These are phyloP conservation scores for Psittacara wagleri DNA, from an alignment of 2,113 vertebrate species.

Conservation along the genomic window DNA sequence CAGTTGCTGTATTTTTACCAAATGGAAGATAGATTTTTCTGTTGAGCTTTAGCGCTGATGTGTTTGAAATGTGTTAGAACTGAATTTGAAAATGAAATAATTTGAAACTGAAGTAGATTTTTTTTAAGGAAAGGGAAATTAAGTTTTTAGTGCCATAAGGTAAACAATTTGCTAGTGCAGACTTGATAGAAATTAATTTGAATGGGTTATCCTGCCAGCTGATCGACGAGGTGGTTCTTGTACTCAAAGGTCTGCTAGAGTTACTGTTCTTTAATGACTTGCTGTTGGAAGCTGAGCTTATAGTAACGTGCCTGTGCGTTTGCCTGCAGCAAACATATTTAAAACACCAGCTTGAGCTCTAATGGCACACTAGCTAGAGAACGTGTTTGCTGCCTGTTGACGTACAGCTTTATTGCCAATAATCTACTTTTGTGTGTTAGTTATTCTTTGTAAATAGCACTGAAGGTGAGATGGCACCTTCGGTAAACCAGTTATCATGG, in stretches of 20 bases:
- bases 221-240: neutral
- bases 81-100: neutral
- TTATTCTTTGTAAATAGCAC: neutral
- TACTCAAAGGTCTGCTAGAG: neutral
- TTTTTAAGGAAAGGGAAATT: neutral
- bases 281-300: neutral
- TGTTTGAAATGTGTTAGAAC: neutral
- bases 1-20: neutral
- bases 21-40: neutral
- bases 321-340: neutral
- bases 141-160: neutral
- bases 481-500: neutral
- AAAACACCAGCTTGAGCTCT: neutral
- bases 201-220: neutral
- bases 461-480: neutral
- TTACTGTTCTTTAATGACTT: neutral
- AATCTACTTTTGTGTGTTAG: neutral
- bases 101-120: neutral
- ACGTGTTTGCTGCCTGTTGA: accelerated
- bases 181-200: neutral
- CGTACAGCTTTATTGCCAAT: neutral
- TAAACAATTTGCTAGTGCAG: neutral
- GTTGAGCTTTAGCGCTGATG: neutral
- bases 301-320: neutral
- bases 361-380: neutral